A percentile compares a stretch with the other conserved stretches of the same genome.
Evolutionary conservation across 2,888 invertebrate genomes (phyloP).

Genomic region (Caenorhabditis japonica): DNA sequence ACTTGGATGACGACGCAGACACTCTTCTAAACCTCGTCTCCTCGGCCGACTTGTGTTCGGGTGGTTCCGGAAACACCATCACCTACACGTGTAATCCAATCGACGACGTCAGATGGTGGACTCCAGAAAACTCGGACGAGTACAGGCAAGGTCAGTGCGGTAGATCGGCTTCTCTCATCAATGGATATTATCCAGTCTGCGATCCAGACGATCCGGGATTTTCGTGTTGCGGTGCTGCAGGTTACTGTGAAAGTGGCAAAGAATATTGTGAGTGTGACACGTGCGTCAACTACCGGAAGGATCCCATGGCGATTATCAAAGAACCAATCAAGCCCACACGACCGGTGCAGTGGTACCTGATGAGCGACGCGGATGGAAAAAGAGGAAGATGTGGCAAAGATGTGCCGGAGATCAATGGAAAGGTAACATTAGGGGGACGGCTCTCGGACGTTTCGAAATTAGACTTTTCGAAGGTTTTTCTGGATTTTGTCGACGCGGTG

Average conservation of each 20-base stretch:
- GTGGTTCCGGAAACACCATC: conserved; percentile 30
- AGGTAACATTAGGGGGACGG: no score
- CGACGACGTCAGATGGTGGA: conserved; percentile 72
- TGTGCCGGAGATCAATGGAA: conserved; percentile 20
- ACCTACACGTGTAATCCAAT: conserved; percentile 30
- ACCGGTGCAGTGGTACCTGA: conserved; percentile 30
- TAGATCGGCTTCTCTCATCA: conserved; percentile 70
- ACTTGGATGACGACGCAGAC: conserved; percentile 66
- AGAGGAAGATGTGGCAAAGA: conserved; percentile 31
- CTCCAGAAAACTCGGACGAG: conserved; percentile 68
- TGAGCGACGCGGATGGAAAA: conserved; percentile 28
- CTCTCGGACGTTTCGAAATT: no score
- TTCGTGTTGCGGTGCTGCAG: conserved; percentile 71
- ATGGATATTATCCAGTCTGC: conserved; percentile 75
- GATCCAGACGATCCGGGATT: conserved; percentile 74
- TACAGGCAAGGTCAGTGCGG: conserved; percentile 62
- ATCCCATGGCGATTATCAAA: conserved; percentile 65
- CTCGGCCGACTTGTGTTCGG: conserved; percentile 31
- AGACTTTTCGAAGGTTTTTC: no score
- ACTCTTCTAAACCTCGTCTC: conserved; percentile 62
- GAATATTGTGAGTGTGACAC: conserved; percentile 72
- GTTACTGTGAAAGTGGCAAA: conserved; percentile 74
- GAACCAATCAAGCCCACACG: conserved; percentile 61
- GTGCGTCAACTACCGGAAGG: conserved; percentile 67
- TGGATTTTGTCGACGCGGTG: no score